A percentile compares a stretch with the other conserved stretches of the same genome.
Evolutionary conservation across 2,888 invertebrate genomes (phyloP).

Genomic region (Dexiosoma caninum): DNA sequence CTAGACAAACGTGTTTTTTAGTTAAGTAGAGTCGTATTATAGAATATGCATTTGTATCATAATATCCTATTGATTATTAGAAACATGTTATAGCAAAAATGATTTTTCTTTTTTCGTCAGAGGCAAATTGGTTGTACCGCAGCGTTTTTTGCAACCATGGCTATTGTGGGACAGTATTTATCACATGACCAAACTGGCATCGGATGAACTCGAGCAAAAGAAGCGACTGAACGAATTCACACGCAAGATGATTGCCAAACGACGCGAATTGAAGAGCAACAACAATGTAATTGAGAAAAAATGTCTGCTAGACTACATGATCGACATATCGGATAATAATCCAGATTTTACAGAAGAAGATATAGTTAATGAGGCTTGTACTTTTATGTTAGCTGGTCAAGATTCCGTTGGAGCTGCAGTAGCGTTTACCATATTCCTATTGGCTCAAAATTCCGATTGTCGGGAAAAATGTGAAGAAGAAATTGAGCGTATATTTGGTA

Average conservation of each 20-base stretch:
- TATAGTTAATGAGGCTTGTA: constrained; percentile 81
- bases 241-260: constrained; percentile 76
- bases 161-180: constrained; percentile 80
- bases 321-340: constrained; percentile 79
- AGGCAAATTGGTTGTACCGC: constrained; percentile 79
- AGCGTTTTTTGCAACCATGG: constrained; percentile 80
- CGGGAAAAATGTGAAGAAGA: constrained; percentile 79
- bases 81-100: too few relatives aligned
- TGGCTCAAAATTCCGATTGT: constrained; percentile 79
- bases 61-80: too few relatives aligned
- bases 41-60: too few relatives aligned
- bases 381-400: constrained; percentile 83
- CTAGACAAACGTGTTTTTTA: too few relatives aligned
- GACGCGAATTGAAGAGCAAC: constrained; percentile 70
- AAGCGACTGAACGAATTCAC: constrained; percentile 78
- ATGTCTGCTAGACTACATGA: constrained; percentile 79
- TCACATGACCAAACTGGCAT: constrained; percentile 79
- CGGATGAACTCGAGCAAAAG: constrained; percentile 79
- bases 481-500: constrained; percentile 78
- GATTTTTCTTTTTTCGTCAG: constrained; percentile 75
- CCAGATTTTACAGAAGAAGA: constrained; percentile 80
- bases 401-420: constrained; percentile 81
- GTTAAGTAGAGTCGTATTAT: too few relatives aligned
- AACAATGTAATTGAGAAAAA: constrained; percentile 69
- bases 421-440: constrained; percentile 80